Evolutionary conservation across 2,888 invertebrate genomes (phyloP).

Genomic region (Phyllotreta cruciferae): DNA sequence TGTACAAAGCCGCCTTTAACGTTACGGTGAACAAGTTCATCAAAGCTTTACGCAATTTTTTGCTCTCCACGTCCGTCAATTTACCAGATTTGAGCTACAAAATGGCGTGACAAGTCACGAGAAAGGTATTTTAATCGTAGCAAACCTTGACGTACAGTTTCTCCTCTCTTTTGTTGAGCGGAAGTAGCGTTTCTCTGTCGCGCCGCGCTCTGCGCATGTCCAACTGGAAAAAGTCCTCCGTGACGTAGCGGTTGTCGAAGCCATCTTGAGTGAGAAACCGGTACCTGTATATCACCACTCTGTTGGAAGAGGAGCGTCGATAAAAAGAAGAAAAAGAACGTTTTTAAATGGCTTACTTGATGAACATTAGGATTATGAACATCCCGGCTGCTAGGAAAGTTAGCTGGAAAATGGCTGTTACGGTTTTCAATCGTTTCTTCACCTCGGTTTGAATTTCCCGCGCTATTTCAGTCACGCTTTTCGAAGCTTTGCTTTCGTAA

Average conservation of each 20-base stretch:
- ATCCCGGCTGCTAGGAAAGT: constrained; percentile 70
- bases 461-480: constrained; percentile 63
- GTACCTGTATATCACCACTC: constrained; percentile 74
- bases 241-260: constrained; percentile 77
- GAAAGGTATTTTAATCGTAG: background rate
- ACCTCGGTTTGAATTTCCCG: constrained; percentile 70
- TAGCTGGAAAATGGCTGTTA: constrained; percentile 69
- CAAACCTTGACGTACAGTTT: constrained; percentile 66
- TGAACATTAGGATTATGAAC: constrained; percentile 69
- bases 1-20: constrained; percentile 75
- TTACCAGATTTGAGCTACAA: constrained; percentile 66
- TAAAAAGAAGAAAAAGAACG: too few species aligned
- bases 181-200: constrained; percentile 70
- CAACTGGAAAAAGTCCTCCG: constrained; percentile 69
- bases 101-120: constrained; percentile 1
- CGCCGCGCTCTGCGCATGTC: constrained; percentile 68
- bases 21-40: constrained; percentile 70
- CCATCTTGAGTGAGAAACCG: constrained; percentile 73
- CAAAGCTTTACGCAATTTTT: constrained; percentile 63
- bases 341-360: constrained; percentile 62
- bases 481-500: constrained; percentile 66
- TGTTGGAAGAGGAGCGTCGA: too few species aligned
- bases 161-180: constrained; percentile 70
- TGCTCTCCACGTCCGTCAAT: constrained; percentile 68
- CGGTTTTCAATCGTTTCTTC: constrained; percentile 65